Percentiles rank a stretch among this genome's conserved stretches.
phyloP scores from a whole-genome alignment of 2,113 vertebrate species.

The Corynorhinus townsendii region DNA sequence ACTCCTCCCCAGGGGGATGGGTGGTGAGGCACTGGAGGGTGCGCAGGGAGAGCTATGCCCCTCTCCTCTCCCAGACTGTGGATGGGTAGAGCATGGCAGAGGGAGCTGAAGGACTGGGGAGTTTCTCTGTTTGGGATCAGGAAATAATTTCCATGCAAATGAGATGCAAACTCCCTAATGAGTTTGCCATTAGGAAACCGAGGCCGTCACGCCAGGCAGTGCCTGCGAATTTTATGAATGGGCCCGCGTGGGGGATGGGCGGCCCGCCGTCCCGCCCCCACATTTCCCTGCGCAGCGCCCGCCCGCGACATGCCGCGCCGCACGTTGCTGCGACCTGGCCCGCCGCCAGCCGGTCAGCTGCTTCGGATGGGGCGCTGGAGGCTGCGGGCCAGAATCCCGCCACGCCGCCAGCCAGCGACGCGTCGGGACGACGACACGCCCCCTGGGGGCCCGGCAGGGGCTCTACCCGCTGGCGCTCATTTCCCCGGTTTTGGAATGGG shows the following conservation, averaged over 20 bases:
- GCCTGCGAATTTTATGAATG: conserved; percentile 76
- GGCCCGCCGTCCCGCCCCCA: conserved; percentile 73
- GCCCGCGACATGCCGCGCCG: conserved; percentile 80
- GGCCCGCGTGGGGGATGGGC: conserved; percentile 54
- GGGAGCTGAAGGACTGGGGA: not conserved
- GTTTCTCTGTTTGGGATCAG: conserved; percentile 49
- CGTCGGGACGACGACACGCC: conserved; percentile 19
- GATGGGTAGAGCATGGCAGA: not conserved
- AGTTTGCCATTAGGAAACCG: conserved; percentile 70
- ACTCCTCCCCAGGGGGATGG: not conserved
- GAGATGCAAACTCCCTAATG: conserved; percentile 72
- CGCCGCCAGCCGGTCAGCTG: conserved; percentile 81
- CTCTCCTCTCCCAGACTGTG: not conserved
- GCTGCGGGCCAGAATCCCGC: conserved; percentile 54
- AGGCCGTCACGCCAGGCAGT: conserved; percentile 56
- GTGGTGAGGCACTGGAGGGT: not conserved
- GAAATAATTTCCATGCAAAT: conserved; percentile 74
- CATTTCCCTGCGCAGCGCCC: conserved; percentile 66
- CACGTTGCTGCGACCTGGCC: conserved; percentile 80
- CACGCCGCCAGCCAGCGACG: conserved; percentile 33
- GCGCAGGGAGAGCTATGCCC: not conserved
- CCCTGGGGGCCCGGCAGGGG: conserved; percentile 16
- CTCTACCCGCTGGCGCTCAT: not conserved
- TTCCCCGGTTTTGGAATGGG: not conserved
- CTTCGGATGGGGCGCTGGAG: conserved; percentile 66